These are phyloP conservation scores for Pseudois nayaur DNA, from an alignment of 2,113 vertebrate genomes.

Conservation along the genomic window DNA sequence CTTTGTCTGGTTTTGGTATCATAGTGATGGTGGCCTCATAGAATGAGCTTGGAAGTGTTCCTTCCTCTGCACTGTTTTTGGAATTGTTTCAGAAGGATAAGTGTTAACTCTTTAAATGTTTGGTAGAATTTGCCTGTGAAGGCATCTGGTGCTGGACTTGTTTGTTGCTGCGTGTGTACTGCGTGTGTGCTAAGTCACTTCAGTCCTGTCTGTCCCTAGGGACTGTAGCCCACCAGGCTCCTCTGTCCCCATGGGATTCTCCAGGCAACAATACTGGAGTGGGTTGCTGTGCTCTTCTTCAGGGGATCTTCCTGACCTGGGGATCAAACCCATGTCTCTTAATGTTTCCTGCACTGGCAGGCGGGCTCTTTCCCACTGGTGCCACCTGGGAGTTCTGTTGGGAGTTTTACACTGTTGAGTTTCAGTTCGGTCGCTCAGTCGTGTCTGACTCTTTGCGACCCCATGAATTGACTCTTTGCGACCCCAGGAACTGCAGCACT, in stretches of 20 bases:
- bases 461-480: too few species aligned
- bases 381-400: background rate
- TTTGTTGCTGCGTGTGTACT: background rate
- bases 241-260: background rate
- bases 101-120: background rate
- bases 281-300: background rate
- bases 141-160: background rate
- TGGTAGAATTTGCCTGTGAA: background rate
- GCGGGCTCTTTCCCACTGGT: background rate
- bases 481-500: too few species aligned
- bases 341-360: background rate
- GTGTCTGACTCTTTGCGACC: too few species aligned
- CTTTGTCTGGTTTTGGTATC: background rate
- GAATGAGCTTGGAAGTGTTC: background rate
- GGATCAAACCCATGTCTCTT: background rate
- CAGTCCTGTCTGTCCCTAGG: background rate
- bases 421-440: too few species aligned
- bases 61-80: background rate
- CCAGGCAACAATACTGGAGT: background rate
- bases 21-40: background rate
- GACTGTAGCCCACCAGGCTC: background rate
- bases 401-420: background rate
- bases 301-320: background rate
- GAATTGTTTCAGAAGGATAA: background rate
- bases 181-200: background rate